Evolutionary conservation across 2,888 invertebrate genomes (phyloP), one percentile per base, ranked within the genome.

Genomic region (Limnephilus lunatus): DNA sequence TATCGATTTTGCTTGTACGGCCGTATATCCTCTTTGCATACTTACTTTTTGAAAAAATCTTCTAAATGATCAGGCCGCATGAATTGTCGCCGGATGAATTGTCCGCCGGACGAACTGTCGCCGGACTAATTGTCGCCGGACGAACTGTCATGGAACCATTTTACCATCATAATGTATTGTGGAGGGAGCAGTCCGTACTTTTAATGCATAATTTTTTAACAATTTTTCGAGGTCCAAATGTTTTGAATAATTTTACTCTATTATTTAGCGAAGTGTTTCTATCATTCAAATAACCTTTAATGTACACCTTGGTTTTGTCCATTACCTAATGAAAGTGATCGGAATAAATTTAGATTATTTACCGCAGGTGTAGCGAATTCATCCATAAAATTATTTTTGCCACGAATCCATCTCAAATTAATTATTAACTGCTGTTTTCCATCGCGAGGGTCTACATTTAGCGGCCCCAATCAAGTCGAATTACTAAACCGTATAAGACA

Each of bases 401-500:
- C 35, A 9, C 2, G 35, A 85, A 32, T 85, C 30, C 11, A 85
- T 39, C 15, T 39, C 85, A 32, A 39, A 39, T 85, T 85, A 85
- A 85, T 85, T 85, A 85, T 85, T 85, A 35, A 85, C 25, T 85
- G 39, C 11, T 85, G 85, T 35, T 32, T 85, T 85, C 35, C 32
- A 31, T 85, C 19, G 85, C 85, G 15, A 35, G 85, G 85, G 2
- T 39, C 35, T 85, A 85, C 32, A 11, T 31, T 32, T 35, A 32
- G 35, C 39, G 44, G 30, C 44, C 90, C 68, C 90, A 31, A 89
- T 89, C 86, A 86, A n/a, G 44, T 25, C 15, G 53, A 86, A 86
- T 86, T 86, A 86, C n/a, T n/a, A 48, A 30, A 86, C 48, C 30
- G 44, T 44, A 44, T 30, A 31, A 86, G 86, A 86, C 86, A 30